Evolutionary conservation across 2,797 vertebrate genomes (phyloP), one percentile per base, ranked within the genome.

Genomic region (Hipposideros larvatus): DNA sequence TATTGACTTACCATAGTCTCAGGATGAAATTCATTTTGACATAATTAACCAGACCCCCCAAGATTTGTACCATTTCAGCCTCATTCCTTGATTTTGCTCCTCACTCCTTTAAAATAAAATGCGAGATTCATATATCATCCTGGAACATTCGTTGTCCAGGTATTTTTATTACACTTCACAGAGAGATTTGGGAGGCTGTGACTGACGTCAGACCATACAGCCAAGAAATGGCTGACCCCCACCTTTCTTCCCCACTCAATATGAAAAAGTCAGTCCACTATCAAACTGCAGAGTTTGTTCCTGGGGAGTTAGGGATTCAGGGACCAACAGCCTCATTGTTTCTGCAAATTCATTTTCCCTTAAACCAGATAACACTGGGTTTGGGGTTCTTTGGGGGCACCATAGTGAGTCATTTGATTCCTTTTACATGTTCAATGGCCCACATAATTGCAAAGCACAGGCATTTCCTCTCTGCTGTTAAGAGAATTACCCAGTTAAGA

Each of bases 371-470:
- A 92, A 57, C 34, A 19, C 1, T 66, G 7, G 57, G 31, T 41
- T 55, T 66, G 43, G 43, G 41, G n/a, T 74, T 51, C 68, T 90
- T 92, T 11, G 21, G 26, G 78, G 53, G 51, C 82, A 84, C 19
- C 28, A 5, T 48, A 55, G 48, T 97, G 95, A 97, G 63, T 96
- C 95, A 96, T 87, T 97, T 89, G 95, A 93, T 87, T 91, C 65
- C n/a, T 97, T 97, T 71, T 15, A 65, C 53, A n/a, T 94, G 63
- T 66, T 97, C 86, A 96, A 24, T 96, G 95, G 87, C 41, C 61
- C 55, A 75, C 77, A 73, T 70, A 96, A 95, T 83, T 97, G 5
- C 16, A 94, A 82, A 78, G 26, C 79, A 41, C 21, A 89, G 66
- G 83, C 26, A 48, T 73, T 91, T 96, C 70, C 86, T 95, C 28